These are phyloP conservation scores for Agelas oroides DNA, from an alignment of 37 sponge, comb jelly and placozoan genomes.

Conservation along the genomic window DNA sequence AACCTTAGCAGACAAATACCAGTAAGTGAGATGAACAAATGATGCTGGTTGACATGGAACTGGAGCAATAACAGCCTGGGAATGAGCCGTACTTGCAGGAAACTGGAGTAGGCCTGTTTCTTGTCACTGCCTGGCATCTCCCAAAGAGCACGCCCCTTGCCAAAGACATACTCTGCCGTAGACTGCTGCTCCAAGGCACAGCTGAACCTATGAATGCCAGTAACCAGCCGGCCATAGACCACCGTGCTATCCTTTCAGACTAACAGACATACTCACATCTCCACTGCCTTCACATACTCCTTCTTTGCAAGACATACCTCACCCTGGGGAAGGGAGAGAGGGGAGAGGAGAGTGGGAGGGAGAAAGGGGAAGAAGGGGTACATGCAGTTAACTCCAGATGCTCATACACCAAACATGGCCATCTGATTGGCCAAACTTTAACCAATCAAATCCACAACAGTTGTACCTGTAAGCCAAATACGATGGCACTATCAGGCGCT, in stretches of 20 bases:
- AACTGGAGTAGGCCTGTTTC: slow-evolving; percentile 15
- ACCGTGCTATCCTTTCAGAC: too few species aligned
- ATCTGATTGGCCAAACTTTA: too few species aligned
- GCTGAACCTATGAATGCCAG: too few species aligned
- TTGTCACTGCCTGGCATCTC: slow-evolving; percentile 6
- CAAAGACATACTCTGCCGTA: slow-evolving; percentile 16
- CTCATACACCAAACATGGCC: too few species aligned
- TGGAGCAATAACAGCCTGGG: too few species aligned
- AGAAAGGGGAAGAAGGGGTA: too few species aligned
- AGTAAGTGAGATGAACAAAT: too few species aligned
- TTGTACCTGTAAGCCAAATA: not conserved
- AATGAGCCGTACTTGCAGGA: slow-evolving; percentile 38
- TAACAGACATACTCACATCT: slow-evolving; percentile 10
- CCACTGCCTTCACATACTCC: slow-evolving; percentile 29
- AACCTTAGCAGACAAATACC: too few species aligned
- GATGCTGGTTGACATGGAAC: not conserved
- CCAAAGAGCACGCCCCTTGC: slow-evolving; percentile 48
- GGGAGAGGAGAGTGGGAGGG: too few species aligned
- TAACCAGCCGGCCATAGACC: too few species aligned
- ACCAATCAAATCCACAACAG: not conserved
- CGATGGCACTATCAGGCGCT: not conserved
- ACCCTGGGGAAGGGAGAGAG: slow-evolving; percentile 20
- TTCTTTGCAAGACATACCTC: slow-evolving; percentile 13
- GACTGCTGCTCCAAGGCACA: slow-evolving; percentile 18
- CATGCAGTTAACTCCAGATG: too few species aligned